These are phyloP conservation scores for Microtus oregoni DNA, from an alignment of 2,113 vertebrate genomes.

Conservation along the genomic window DNA sequence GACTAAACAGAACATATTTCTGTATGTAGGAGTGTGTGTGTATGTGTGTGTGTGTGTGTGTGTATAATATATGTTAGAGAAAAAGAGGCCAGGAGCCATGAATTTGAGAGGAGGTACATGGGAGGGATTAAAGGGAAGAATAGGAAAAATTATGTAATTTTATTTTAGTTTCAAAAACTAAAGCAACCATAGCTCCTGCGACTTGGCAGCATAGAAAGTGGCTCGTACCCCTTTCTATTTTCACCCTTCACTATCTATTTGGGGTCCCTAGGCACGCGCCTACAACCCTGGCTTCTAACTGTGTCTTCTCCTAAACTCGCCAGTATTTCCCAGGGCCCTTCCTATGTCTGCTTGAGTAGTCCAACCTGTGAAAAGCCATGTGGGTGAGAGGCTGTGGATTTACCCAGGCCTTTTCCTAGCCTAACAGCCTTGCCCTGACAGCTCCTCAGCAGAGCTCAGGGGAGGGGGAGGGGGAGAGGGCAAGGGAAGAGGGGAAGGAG, in stretches of 20 bases:
- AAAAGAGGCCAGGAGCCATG: background rate
- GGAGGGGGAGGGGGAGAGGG: rapidly evolving
- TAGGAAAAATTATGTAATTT: background rate
- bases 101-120: background rate
- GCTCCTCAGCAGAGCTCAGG: background rate
- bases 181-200: conserved; percentile 11
- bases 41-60: too few species aligned
- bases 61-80: background rate
- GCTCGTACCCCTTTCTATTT: background rate
- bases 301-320: background rate
- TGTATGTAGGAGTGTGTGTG: background rate
- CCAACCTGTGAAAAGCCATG: background rate
- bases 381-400: background rate
- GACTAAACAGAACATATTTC: background rate
- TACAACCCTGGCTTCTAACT: background rate
- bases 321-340: background rate
- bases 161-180: background rate
- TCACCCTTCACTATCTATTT: background rate
- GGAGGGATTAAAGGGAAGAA: background rate
- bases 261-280: background rate
- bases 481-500: too few species aligned
- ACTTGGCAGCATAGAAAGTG: background rate
- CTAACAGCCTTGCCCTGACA: background rate
- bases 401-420: background rate
- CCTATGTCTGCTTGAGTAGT: background rate